These are phyloP conservation scores for Panulirus ornatus DNA, from an alignment of 1,140 invertebrate species.

Conservation along the genomic window DNA sequence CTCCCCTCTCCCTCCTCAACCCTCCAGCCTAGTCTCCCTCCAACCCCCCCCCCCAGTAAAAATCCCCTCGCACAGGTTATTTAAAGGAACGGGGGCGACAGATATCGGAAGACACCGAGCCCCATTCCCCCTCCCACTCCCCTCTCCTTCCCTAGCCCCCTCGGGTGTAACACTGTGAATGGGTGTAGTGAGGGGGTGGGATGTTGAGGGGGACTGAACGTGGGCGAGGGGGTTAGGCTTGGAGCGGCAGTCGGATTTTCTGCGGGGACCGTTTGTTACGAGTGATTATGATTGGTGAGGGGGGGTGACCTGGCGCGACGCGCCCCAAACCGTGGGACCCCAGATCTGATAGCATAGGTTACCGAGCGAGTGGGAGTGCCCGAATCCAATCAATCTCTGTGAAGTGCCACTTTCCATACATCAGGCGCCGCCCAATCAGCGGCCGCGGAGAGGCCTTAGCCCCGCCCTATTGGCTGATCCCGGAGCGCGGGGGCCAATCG, in stretches of 20 bases:
- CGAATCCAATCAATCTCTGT: slow-evolving; percentile 74
- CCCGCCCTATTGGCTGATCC: slow-evolving; percentile 68
- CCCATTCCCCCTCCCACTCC: background rate
- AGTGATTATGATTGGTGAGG: too few species aligned
- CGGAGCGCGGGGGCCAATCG: slow-evolving; percentile 54
- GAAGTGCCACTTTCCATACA: slow-evolving; percentile 75
- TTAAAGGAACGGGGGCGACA: too few species aligned
- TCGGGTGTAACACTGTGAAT: background rate
- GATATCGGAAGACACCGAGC: too few species aligned
- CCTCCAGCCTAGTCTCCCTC: background rate
- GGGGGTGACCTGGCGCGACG: slow-evolving; percentile 25
- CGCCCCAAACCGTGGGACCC: slow-evolving; percentile 55
- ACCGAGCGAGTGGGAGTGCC: slow-evolving; percentile 73
- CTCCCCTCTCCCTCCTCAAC: background rate
- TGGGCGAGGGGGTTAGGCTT: background rate
- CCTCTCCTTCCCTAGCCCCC: background rate
- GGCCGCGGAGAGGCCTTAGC: slow-evolving; percentile 52
- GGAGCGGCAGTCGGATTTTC: too few species aligned
- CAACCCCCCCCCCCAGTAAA: too few species aligned
- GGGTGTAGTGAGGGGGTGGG: background rate
- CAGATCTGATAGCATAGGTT: slow-evolving; percentile 74
- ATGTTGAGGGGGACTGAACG: background rate
- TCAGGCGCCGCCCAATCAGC: slow-evolving; percentile 72
- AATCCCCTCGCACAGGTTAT: too few species aligned
- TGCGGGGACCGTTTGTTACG: too few species aligned